phyloP scores from a whole-genome alignment of 2,797 vertebrate species.

The Prunella strophiata region DNA sequence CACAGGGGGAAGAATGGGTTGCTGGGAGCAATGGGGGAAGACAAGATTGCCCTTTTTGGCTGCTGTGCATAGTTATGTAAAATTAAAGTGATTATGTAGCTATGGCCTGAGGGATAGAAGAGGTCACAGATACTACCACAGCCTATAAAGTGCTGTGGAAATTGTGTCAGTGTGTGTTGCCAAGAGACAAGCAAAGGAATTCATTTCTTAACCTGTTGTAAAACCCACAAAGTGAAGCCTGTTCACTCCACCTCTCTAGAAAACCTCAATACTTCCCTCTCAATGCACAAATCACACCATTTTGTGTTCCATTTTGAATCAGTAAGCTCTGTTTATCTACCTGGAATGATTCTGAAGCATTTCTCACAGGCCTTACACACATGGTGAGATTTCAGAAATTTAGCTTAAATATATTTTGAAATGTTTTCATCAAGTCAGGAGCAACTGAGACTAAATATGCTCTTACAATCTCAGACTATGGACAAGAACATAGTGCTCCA shows the following conservation, averaged over 20 bases:
- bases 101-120: conserved; percentile 50
- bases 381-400: neutral
- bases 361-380: neutral
- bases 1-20: neutral
- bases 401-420: neutral
- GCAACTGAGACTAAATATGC: neutral
- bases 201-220: conserved; percentile 21
- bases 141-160: conserved; percentile 30
- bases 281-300: neutral
- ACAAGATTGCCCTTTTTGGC: conserved; percentile 31
- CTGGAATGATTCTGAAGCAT: neutral
- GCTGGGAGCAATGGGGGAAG: conserved; percentile 9
- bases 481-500: neutral
- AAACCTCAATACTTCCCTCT: neutral
- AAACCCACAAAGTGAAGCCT: neutral
- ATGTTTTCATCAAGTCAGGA: neutral
- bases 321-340: neutral
- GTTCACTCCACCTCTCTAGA: neutral
- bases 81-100: conserved; percentile 67
- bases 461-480: neutral
- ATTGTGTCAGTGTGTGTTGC: conserved; percentile 44
- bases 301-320: neutral
- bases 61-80: conserved; percentile 53
- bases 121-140: conserved; percentile 54
- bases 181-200: conserved; percentile 56